Base-by-base conservation (phyloP, 2,113 vertebrate genomes). In the Reinhardtius hippoglossoides region DNA sequence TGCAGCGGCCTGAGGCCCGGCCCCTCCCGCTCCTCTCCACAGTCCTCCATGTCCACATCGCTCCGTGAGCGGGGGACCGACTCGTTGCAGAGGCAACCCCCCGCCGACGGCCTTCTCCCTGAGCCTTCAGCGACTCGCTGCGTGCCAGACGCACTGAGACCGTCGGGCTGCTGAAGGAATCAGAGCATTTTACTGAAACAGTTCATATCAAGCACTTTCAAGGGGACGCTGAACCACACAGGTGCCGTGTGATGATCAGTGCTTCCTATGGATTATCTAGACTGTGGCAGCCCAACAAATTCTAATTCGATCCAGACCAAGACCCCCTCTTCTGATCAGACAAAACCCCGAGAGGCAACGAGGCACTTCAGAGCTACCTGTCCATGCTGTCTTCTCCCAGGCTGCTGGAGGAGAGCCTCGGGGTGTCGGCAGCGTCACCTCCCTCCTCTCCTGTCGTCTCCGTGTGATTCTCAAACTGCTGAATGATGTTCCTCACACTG, bases 31-130 rank as follows among this genome's bases (percentile, higher is more conserved):
- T 95, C 95, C 52, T 94, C 93, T 0, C 95, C 95, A 0, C 95
- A 96, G 0, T 97, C 97, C 0, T 98, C 97, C 97, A 98, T 97
- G 83, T 98, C 97, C 52, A 98, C 96, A 0, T 98, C 96, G 0
- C 97, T 98, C 0, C 96, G 96, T 5, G 97, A 98, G 0, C 97
- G 95, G 0, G 97, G 97, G 5, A 98, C 97, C 0, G 95, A 95
- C 79, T 97, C 97, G 86, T 89, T 15, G 92, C 94, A 0, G 95
- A 13, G 7, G 67, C 50, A 0, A 48, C 76, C 15, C 92, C 93
- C 16, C 94, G 94, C 2, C 95, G 93, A 1, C 96, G 96, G 23
- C 97, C 92, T 88, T 98, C 97, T 4, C 97, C 97, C 50, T 96
- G 95, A 1, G 97, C 97, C 80, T 98, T 98, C 67, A 98, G 50